Base-by-base conservation (phyloP, 2,888 invertebrate genomes). In the Tetramorium bicarinatum region DNA sequence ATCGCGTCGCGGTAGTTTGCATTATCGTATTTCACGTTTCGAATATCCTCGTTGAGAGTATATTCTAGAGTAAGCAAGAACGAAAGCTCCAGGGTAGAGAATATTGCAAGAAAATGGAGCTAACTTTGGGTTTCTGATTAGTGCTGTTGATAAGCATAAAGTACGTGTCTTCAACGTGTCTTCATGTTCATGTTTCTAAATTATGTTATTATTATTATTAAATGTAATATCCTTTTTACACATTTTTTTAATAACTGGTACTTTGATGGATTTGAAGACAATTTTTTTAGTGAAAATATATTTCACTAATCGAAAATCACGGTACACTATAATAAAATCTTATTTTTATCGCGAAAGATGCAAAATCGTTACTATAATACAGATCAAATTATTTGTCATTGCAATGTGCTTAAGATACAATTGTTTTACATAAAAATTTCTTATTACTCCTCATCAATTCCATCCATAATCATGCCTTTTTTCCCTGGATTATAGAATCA, bases 11-110 rank as follows among this genome's bases (percentile, higher is more conserved):
- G 9, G 15, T 49, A 64, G 18, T 72, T 25, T 34, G 29, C 62
- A 44, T 76, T 66, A 52, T 76, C 52, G n/a, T 29, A 34, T 38
- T 67, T 66, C 18, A 13, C 67, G 18, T 64, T 38, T 52, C 49
- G 41, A 18, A 54, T 9, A 52, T n/a, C 13, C 25, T 54, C 15
- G 9, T 44, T 25, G 7, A 25, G 6, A 76, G 25, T 15, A n/a
- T 4, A 18, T 41, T n/a, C 29, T 44, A n/a, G n/a, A n/a, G n/a
- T n/a, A 62, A 47, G 8, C 15, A 47, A 47, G 15, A 34, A 47
- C 44, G 44, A 38, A 44, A 44, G 21, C 47, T 21, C 15, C n/a
- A 44, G 54, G 13, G 49, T 47, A 38, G 21, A 38, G 21, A 38
- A 56, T 72, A 72, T 41, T 72, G 25, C 25, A 38, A 15, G 21